Evolutionary conservation across 2,113 vertebrate genomes (phyloP).

Genomic region (Muntiacus muntjak): DNA sequence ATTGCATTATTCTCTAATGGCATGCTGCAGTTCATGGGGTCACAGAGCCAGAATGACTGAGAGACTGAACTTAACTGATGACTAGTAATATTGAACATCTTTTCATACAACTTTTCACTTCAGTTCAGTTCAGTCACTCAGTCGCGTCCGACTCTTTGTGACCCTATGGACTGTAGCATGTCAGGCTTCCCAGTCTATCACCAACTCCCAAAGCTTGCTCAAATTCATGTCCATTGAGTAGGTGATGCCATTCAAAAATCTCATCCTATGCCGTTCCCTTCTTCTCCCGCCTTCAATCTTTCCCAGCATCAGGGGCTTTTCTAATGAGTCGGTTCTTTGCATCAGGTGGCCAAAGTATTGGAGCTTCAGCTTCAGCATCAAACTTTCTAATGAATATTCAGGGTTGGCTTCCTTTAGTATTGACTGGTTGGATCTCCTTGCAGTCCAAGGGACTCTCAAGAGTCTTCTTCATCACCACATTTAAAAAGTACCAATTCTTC

Average conservation of each 20-base stretch:
- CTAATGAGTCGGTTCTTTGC: rapidly evolving
- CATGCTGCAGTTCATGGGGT: background rate
- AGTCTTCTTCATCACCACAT: background rate
- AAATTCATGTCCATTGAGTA: background rate
- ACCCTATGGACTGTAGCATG: background rate
- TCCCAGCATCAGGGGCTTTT: background rate
- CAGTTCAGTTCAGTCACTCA: background rate
- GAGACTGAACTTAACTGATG: background rate
- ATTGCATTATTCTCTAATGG: background rate
- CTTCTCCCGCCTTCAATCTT: background rate
- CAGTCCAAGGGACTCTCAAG: background rate
- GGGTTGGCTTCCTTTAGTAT: background rate
- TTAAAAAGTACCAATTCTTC: background rate
- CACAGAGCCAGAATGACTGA: background rate
- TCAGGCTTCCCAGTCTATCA: background rate
- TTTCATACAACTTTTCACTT: background rate
- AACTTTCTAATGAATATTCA: background rate
- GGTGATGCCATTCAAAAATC: background rate
- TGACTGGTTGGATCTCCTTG: background rate
- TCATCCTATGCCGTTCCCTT: background rate
- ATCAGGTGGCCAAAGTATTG: background rate
- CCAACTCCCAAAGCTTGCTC: background rate
- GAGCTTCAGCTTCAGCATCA: background rate
- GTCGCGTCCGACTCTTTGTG: rapidly evolving
- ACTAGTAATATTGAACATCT: background rate